Evolutionary conservation across 2,113 vertebrate species (phyloP).

Genomic region (Bungarus multicinctus): DNA sequence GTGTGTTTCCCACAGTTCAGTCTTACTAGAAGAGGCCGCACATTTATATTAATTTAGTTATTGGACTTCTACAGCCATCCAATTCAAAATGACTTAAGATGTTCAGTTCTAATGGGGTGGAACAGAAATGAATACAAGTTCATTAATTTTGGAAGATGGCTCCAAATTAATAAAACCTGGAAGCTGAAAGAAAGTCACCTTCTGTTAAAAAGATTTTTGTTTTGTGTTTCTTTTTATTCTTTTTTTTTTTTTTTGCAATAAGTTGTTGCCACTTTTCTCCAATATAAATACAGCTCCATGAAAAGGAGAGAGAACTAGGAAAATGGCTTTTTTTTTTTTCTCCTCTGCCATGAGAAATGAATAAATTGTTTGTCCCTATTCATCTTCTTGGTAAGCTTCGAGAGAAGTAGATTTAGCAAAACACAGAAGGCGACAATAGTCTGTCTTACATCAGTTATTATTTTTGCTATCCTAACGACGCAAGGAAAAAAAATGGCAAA

Average conservation of each 20-base stretch:
- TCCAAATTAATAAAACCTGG: not conserved
- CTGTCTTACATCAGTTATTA: not conserved
- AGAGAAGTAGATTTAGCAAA: slow-evolving; percentile 9
- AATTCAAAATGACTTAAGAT: not conserved
- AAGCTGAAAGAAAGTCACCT: not conserved
- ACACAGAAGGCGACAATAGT: slow-evolving; percentile 5
- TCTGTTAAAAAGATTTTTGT: not conserved
- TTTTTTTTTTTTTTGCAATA: not conserved
- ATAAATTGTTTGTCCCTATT: not conserved
- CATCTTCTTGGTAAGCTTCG: not conserved
- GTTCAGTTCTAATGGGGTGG: not conserved
- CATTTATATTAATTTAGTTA: not conserved
- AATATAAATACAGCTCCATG: not conserved
- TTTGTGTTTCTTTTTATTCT: not conserved
- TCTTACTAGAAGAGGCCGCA: not conserved
- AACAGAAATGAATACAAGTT: not conserved
- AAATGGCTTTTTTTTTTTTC: too few species aligned
- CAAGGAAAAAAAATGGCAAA: slow-evolving; percentile 42
- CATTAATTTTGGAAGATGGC: not conserved
- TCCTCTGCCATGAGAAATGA: not conserved
- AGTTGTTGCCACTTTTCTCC: not conserved
- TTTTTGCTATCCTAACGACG: slow-evolving; percentile 30
- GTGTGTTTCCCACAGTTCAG: not conserved
- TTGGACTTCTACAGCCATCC: not conserved
- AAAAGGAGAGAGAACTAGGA: not conserved